Evolutionary conservation across 2,888 invertebrate genomes (phyloP).

Genomic region (Dexiosoma caninum): DNA sequence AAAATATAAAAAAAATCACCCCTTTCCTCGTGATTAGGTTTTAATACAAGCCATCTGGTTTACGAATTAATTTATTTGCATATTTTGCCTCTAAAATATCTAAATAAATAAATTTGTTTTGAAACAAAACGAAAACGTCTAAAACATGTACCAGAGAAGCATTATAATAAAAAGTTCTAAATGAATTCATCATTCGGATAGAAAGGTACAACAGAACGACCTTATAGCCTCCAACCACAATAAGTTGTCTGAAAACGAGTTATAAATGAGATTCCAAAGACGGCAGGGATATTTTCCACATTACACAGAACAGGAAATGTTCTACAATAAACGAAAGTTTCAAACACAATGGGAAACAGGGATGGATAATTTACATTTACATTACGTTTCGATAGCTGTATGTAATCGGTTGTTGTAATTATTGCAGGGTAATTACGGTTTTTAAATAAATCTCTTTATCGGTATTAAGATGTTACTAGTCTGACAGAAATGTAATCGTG

Average conservation of each 20-base stretch:
- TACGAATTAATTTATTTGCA: slow-evolving; percentile 12
- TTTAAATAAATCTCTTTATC: too few relatives aligned
- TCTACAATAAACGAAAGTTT: slow-evolving; percentile 1
- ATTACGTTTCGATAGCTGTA: too few relatives aligned
- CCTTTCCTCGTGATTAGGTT: not conserved
- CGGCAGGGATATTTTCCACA: not conserved
- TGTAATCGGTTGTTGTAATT: too few relatives aligned
- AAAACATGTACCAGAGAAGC: slow-evolving; percentile 10
- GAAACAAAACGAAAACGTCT: not conserved
- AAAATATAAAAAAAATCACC: too few relatives aligned
- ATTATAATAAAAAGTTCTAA: not conserved
- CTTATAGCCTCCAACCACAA: slow-evolving; percentile 7
- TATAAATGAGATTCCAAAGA: slow-evolving; percentile 1
- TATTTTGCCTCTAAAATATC: not conserved
- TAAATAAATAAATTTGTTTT: not conserved
- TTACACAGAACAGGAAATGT: slow-evolving; percentile 45
- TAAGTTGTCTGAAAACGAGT: not conserved
- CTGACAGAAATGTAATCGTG: too few relatives aligned
- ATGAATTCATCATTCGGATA: slow-evolving; percentile 24
- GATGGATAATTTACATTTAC: too few relatives aligned
- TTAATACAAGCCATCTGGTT: not conserved
- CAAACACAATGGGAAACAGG: not conserved
- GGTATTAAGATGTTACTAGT: too few relatives aligned
- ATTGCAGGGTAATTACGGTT: too few relatives aligned
- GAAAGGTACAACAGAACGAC: not conserved